phyloP scores from a whole-genome alignment of 2,797 vertebrate species.

The Eulemur rubriventer region DNA sequence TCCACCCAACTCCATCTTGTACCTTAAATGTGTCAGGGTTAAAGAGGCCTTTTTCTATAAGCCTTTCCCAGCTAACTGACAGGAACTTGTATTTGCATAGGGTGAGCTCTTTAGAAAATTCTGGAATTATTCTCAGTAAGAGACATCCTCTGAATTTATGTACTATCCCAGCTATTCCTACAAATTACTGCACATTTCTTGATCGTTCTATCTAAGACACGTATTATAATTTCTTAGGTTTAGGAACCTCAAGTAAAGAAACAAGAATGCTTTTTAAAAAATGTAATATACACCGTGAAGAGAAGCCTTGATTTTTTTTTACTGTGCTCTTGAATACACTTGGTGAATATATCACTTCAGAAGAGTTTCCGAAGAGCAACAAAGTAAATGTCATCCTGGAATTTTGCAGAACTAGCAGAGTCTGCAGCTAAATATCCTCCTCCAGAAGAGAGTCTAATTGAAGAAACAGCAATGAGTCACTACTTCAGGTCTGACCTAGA shows the following conservation, averaged over 20 bases:
- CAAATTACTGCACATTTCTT: background rate
- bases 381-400: background rate
- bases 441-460: background rate
- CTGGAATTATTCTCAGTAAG: background rate
- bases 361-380: constrained; percentile 1
- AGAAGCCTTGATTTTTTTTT: background rate
- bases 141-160: background rate
- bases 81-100: background rate
- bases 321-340: background rate
- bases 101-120: background rate
- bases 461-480: constrained; percentile 19
- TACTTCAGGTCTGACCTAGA: background rate
- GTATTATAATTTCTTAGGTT: background rate
- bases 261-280: background rate
- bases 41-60: background rate
- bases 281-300: background rate
- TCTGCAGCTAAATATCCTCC: background rate
- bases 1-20: background rate
- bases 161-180: background rate
- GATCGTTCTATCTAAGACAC: background rate
- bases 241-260: constrained; percentile 7
- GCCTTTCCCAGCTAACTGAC: background rate
- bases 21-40: background rate
- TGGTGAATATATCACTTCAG: background rate
- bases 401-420: background rate